These are phyloP conservation scores for Drosophila kanekoi DNA, from an alignment of 2,888 invertebrate genomes.

Conservation along the genomic window DNA sequence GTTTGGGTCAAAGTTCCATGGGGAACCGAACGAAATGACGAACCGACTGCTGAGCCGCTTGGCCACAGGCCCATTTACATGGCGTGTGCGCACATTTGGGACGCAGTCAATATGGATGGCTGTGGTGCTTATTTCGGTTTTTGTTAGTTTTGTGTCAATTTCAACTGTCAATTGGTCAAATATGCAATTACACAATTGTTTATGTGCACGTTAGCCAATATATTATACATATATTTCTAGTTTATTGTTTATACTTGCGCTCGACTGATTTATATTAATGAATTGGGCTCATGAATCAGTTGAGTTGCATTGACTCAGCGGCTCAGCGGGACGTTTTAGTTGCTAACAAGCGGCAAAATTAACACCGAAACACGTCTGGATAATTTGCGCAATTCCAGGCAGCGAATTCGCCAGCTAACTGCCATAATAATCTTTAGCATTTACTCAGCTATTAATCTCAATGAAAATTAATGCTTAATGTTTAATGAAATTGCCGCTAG, in stretches of 20 bases:
- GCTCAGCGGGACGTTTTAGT: constrained; percentile 34
- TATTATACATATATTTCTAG: constrained; percentile 19
- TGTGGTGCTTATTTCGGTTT: constrained; percentile 9
- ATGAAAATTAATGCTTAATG: constrained; percentile 77
- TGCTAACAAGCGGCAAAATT: constrained; percentile 56
- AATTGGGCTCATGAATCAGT: constrained; percentile 42
- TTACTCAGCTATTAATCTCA: constrained; percentile 81
- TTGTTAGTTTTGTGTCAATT: constrained; percentile 51
- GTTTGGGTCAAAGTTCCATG: constrained; percentile 42
- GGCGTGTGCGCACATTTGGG: constrained; percentile 38
- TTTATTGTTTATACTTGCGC: constrained; percentile 40
- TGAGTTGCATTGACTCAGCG: constrained; percentile 36
- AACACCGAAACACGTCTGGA: constrained; percentile 45
- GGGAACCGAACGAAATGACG: constrained; percentile 28
- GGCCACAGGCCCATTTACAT: constrained; percentile 24
- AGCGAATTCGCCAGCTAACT: constrained; percentile 39
- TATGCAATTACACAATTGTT: constrained; percentile 69
- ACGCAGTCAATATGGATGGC: constrained; percentile 35
- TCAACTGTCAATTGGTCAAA: constrained; percentile 70
- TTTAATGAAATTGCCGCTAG: constrained; percentile 57
- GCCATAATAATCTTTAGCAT: constrained; percentile 76
- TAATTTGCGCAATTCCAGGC: constrained; percentile 30
- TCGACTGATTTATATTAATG: constrained; percentile 74
- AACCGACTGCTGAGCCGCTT: constrained; percentile 11
- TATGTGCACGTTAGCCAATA: constrained; percentile 37